Base-by-base conservation (phyloP, 2,888 invertebrate species). In the Drosophila aldrichi region DNA sequence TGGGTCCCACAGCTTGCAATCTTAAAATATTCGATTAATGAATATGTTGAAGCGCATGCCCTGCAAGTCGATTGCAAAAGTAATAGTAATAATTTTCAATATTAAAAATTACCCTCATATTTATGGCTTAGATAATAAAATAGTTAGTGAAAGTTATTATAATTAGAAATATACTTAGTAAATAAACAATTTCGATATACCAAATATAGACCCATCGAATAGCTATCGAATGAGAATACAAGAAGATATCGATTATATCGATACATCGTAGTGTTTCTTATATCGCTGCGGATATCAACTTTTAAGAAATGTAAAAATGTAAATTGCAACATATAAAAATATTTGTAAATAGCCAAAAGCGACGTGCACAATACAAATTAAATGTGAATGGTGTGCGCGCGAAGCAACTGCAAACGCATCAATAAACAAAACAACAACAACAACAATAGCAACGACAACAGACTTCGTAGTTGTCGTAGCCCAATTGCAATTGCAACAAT, bases 401-500 rank as follows among this genome's bases (percentile, higher is more conserved):
- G 64, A 83, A 81, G 57, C 40, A 61, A 67, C 55, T 61, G 70
- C 62, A 63, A 63, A 68, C 70, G 77, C 72, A 81, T 70, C 79
- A 85, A 70, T 60, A 72, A 68, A 77, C 55, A 58, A 70, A 74
- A 52, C 62, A 70, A 62, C 36, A 75, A 58, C 54, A 73, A 60
- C 57, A 67, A 67, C 56, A 73, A 62, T 58, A 76, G 38, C 48
- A 74, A 70, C 77, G 65, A 77, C 74, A 76, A 76, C 76, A 76
- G 62, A 75, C 75, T 56, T 66, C 58, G 62, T 60, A 25, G 72
- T 63, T 51, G 68, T 63, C 51, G 63, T 67, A 69, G 75, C 83
- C 68, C 81, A 83, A 83, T 81, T 82, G 82, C 82, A 83, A 77
- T 81, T 79, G 84, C 87, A 77, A 75, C 80, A 84, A 86, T 83